Evolutionary conservation across 1,140 invertebrate species (phyloP), one percentile per base, ranked within the genome.

Genomic region (Bradysia coprophila): DNA sequence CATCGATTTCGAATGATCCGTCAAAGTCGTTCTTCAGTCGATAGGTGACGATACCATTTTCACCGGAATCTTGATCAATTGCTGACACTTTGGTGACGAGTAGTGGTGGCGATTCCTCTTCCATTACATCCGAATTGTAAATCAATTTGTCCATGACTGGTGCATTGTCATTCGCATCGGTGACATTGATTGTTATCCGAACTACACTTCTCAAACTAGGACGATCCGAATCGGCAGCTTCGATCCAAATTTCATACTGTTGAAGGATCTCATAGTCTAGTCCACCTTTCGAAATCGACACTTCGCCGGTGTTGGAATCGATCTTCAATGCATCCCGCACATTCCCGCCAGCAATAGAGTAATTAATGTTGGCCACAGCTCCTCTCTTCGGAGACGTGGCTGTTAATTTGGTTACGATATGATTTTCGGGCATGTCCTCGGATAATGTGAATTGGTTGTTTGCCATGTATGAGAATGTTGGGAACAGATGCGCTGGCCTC

Each of bases 281-380:
- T 1, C 79, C 80, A 51, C 71, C 73, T 6, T 74, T 73, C 2
- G 79, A 76, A 0, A 92, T 74, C 47, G 68, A 71, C 6, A 94
- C 69, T 59, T 82, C 76, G 15, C 91, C 90, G 23, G 74, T 81
- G 22, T 72, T 73, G 10, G 71, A 51, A 57, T 92, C 81, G 38
- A 96, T 79, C 52, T 68, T 71, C 31, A 95, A 73, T 4, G 86
- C 83, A 45, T 88, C 76, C 0, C 81, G 83, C 10, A 90, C 69
- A 57, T 95, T 92, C 4, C 92, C 92, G 8, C 90, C 91, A 15
- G 86, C 90, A 48, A 96, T 85, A 15, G 75, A 75, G 56, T 84
- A 96, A 36, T 74, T 68, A 16, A 90, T 64, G 44, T 72, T 71
- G 2, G 75, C 77, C 9, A 64, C 62, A 4, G 73, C 59, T 1